These are phyloP conservation scores for Meles meles DNA, from an alignment of 2,113 vertebrate genomes.

Conservation along the genomic window DNA sequence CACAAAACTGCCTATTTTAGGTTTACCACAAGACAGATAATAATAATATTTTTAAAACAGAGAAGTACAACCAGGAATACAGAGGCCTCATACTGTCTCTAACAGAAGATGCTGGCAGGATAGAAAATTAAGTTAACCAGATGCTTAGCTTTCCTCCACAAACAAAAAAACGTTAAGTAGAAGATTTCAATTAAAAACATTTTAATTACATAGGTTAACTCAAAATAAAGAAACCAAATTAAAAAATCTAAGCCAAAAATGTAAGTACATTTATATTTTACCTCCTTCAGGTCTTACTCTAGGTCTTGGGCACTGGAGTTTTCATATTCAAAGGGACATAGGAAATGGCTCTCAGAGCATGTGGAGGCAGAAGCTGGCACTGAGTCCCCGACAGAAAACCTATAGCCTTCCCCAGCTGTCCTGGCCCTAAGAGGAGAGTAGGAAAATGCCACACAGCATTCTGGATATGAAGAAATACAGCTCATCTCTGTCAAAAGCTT, in stretches of 20 bases:
- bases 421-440: neutral
- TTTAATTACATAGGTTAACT: neutral
- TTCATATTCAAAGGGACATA: neutral
- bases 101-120: neutral
- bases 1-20: neutral
- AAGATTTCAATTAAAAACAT: neutral
- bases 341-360: neutral
- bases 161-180: neutral
- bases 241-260: neutral
- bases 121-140: neutral
- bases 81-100: neutral
- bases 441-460: neutral
- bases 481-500: neutral
- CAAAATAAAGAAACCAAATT: neutral
- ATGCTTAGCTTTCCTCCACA: neutral
- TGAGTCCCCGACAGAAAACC: neutral
- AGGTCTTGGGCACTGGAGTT: neutral
- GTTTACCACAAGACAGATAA: neutral
- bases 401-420: neutral
- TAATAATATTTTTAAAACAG: conserved; percentile 17
- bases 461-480: neutral
- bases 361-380: neutral
- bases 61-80: neutral
- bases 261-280: neutral
- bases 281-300: neutral